Conservation (phyloP, 2,888 invertebrate genomes). For the Idaea biselata region DNA sequence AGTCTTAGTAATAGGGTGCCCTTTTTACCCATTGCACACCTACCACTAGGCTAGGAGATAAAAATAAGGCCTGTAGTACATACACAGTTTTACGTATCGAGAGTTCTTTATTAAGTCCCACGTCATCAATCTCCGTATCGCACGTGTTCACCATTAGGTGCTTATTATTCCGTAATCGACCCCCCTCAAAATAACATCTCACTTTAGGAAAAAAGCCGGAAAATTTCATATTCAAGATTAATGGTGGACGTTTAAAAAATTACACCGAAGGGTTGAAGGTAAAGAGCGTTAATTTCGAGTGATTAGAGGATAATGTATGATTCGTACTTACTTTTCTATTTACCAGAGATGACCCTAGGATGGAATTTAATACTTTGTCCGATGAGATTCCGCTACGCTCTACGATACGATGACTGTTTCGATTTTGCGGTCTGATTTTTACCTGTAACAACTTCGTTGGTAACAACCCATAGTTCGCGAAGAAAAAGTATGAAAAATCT, state of each 20-base stretch:
- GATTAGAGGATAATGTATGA: background rate
- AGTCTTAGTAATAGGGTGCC: too few species aligned
- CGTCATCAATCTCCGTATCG: slow-evolving; percentile 15
- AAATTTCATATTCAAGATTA: slow-evolving; percentile 51
- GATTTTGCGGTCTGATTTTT: too few species aligned
- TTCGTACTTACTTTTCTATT: too few species aligned
- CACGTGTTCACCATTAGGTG: slow-evolving; percentile 14
- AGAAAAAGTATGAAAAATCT: too few species aligned
- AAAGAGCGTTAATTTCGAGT: background rate
- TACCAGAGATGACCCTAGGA: background rate
- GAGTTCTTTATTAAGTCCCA: background rate
- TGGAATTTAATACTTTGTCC: too few species aligned
- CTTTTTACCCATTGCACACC: too few species aligned
- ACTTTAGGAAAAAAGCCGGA: slow-evolving; percentile 24
- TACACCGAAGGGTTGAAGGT: slow-evolving; percentile 52
- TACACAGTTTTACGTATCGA: background rate
- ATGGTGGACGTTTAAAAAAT: slow-evolving; percentile 71
- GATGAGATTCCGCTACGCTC: too few species aligned
- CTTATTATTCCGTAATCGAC: slow-evolving; percentile 1
- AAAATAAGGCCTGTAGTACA: too few species aligned
- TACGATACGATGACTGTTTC: too few species aligned
- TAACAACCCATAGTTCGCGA: too few species aligned
- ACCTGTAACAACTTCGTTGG: too few species aligned
- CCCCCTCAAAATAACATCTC: slow-evolving; percentile 7
- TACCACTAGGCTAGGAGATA: too few species aligned